phyloP scores from a whole-genome alignment of 2,797 vertebrate genomes.

The Sarcoramphus papa region DNA sequence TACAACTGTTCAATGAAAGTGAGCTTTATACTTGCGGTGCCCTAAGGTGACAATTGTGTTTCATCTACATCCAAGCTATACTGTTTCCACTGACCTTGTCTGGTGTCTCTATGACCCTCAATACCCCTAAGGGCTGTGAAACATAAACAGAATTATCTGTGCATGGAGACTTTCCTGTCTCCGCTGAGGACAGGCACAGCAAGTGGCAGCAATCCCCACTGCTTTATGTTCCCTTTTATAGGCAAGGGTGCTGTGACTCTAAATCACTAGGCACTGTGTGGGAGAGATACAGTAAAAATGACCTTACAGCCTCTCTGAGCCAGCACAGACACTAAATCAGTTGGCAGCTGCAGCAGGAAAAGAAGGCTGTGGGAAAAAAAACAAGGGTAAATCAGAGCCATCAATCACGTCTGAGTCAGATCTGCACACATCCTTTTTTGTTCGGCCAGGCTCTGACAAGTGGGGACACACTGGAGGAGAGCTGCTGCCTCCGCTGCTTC shows the following conservation, averaged over 20 bases:
- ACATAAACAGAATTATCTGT: background rate
- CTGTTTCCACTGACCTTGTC: background rate
- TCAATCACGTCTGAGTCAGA: background rate
- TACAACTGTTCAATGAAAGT: background rate
- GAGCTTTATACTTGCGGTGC: background rate
- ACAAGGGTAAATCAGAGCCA: background rate
- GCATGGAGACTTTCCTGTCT: background rate
- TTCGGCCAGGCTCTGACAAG: background rate
- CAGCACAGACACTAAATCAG: background rate
- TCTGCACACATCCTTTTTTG: background rate
- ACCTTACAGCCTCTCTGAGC: background rate
- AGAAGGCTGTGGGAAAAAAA: background rate
- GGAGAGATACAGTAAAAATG: background rate
- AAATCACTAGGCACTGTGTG: background rate
- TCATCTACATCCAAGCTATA: background rate
- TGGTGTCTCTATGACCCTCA: background rate
- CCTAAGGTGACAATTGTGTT: background rate
- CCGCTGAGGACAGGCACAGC: background rate
- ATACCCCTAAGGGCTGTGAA: background rate
- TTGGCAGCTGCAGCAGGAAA: background rate
- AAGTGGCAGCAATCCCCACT: background rate
- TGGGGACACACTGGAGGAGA: background rate
- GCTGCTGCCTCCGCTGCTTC: background rate
- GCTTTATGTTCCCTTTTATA: slow-evolving; percentile 26
- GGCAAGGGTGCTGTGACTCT: background rate